Base-by-base conservation (phyloP, 2,888 invertebrate genomes). In the Magallana nippona region DNA sequence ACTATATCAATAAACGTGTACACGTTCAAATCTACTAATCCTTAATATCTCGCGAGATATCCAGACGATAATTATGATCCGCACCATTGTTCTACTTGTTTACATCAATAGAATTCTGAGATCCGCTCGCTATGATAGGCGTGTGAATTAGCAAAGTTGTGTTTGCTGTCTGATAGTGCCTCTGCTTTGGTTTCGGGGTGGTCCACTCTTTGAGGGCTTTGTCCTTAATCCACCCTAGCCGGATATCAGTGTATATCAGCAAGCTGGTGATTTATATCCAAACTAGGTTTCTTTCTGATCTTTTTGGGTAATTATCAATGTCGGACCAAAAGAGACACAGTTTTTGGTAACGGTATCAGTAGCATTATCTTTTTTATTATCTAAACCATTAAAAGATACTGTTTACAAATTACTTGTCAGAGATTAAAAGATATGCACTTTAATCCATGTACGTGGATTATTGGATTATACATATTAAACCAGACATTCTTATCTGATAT, bases 181-280 rank as follows among this genome's bases (percentile, higher is more conserved):
- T 71, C 27, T 22, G 71, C 22, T 71, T 71, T 11, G 2, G 71
- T 71, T 71, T 71, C 71, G 32, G 71, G 71, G 71, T 71, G 71
- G 71, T 71, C 71, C 32, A 71, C 71, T 32, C 71, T 22, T 32
- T 13, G 15, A 32, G 15, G 22, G 27, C n/a, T 27, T 71, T 71
- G 71, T 71, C 71, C 71, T 71, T 71, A 71, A 71, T 71, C 71
- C 71, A 71, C 71, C 71, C 27, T 32, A 15, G 71, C 5, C 27
- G 1, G 63, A 63, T 71, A 71, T 71, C 71, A 3, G 27, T 27
- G 27, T 71, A 71, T 71, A 71, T 71, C 71, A 71, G 13, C 22
- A 32, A 27, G 11, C 15, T 71, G 27, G 11, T 71, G 71, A 71
- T 71, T 71, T 71, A 71, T 71, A 27, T 32, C 19, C 71, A 22